These are phyloP conservation scores for Triops longicaudatus DNA, from an alignment of 1,140 invertebrate genomes.

Conservation along the genomic window DNA sequence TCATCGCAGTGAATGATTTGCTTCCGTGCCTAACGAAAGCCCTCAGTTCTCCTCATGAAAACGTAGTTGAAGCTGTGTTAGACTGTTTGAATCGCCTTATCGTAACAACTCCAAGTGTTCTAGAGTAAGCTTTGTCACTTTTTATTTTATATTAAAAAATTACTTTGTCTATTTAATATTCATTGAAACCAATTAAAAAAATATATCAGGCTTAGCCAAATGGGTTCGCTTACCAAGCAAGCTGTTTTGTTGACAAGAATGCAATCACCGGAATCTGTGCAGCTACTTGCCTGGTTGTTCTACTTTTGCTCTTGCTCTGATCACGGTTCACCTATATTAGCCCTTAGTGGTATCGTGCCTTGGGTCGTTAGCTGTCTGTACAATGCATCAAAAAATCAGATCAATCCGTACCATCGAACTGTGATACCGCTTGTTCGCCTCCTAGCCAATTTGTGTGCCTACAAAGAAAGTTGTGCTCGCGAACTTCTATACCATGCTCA, in stretches of 20 bases:
- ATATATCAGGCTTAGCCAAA: not conserved
- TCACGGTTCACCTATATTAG: not conserved
- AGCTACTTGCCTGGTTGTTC: constrained; percentile 15
- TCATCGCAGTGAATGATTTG: constrained; percentile 18
- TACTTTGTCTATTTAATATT: not conserved
- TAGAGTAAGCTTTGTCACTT: not conserved
- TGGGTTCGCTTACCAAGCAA: not conserved
- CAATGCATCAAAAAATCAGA: not conserved
- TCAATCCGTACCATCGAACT: not conserved
- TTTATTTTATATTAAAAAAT: not conserved
- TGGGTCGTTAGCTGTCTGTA: constrained; percentile 6
- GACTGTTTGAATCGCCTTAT: constrained; percentile 21
- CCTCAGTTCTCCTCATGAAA: constrained; percentile 16
- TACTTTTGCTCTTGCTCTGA: constrained; percentile 12
- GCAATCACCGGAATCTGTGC: not conserved
- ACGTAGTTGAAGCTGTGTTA: constrained; percentile 18
- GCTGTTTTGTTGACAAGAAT: not conserved
- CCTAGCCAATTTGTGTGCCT: constrained; percentile 22
- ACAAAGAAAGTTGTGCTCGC: not conserved
- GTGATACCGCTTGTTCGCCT: constrained; percentile 19
- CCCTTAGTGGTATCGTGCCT: not conserved
- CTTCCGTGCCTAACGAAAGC: not conserved
- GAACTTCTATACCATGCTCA: constrained; percentile 6
- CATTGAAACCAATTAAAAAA: not conserved
- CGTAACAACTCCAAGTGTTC: not conserved